Evolutionary conservation across 2,888 invertebrate genomes (phyloP).

Genomic region (Tinea pellionella): DNA sequence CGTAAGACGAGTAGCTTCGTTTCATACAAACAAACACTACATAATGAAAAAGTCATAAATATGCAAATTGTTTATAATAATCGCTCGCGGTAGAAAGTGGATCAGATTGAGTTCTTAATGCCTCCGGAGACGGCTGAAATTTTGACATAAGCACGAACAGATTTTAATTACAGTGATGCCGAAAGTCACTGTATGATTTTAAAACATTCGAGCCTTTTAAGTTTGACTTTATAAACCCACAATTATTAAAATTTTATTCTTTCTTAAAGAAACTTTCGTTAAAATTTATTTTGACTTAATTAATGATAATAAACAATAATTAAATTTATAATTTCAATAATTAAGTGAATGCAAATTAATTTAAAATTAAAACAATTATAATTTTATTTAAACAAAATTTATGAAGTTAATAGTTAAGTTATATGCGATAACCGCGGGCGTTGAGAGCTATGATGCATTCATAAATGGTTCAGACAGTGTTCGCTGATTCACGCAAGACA

Average conservation of each 20-base stretch:
- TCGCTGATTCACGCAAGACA: conserved; percentile 26
- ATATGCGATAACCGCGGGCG: background rate
- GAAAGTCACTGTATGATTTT: background rate
- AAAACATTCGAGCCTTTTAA: no score
- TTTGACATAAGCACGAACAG: conserved; percentile 8
- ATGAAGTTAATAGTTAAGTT: background rate
- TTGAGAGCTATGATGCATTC: conserved; percentile 19
- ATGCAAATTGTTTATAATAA: conserved; percentile 9
- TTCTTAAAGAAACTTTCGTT: no score
- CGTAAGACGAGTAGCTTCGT: conserved; percentile 2
- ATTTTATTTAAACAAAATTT: no score
- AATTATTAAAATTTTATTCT: no score
- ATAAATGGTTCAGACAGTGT: conserved; percentile 26
- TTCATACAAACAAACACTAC: background rate
- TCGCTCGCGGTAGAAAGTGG: conserved; percentile 7
- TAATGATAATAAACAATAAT: no score
- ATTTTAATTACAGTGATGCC: conserved; percentile 3
- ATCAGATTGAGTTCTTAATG: conserved; percentile 7
- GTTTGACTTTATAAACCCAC: no score
- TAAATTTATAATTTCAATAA: no score
- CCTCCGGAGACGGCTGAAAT: background rate
- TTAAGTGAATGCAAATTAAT: no score
- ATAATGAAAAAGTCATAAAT: background rate
- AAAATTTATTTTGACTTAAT: no score
- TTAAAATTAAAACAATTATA: no score